These are phyloP conservation scores for Eurystomus glaucurus DNA, from an alignment of 2,797 vertebrate species.

Conservation along the genomic window DNA sequence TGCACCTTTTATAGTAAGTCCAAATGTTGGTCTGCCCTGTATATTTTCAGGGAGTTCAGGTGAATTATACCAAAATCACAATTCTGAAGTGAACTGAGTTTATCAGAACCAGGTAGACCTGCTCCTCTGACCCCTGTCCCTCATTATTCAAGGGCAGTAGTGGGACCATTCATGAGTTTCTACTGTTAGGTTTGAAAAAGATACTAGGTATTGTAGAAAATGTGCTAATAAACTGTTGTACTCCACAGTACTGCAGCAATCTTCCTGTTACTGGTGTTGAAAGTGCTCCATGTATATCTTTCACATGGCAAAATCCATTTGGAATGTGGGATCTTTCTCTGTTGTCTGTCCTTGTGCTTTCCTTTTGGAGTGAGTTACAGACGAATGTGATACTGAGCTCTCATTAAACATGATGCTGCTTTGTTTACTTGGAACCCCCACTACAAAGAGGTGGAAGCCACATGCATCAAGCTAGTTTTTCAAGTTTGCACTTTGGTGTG, in stretches of 20 bases:
- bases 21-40: background rate
- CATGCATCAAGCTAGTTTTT: background rate
- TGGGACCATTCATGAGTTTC: background rate
- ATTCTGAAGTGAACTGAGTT: background rate
- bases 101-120: background rate
- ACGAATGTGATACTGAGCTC: background rate
- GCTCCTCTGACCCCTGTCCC: background rate
- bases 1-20: background rate
- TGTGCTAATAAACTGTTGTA: background rate
- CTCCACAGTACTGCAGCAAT: background rate
- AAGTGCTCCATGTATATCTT: background rate
- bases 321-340: background rate
- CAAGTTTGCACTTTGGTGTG: slow-evolving; percentile 7
- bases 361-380: background rate
- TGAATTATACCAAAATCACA: background rate
- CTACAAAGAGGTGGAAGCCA: background rate
- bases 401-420: background rate
- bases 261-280: background rate
- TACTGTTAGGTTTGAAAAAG: background rate
- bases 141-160: background rate
- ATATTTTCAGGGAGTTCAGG: background rate
- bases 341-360: background rate
- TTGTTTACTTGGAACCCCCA: slow-evolving; percentile 15
- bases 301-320: background rate
- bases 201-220: background rate